Evolutionary conservation across 2,888 invertebrate genomes (phyloP), one percentile per base, ranked within the genome.

Genomic region (Eupeodes luniger): DNA sequence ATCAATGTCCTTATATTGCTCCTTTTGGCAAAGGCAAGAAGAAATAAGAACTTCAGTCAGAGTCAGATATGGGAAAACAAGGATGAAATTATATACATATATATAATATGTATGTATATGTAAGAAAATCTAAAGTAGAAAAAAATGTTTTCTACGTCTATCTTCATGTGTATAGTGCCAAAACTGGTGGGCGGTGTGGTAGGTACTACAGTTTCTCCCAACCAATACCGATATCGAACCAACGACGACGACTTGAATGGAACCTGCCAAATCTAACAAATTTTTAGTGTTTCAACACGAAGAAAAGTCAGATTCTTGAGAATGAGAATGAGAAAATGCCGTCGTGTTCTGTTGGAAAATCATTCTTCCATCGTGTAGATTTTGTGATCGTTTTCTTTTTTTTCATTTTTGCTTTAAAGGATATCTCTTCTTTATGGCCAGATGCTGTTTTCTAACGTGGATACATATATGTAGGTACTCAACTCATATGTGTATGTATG

Each of bases 241-340:
- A 27, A 40, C 40, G 36, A 7, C 1, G 9, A 40, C 4, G 9
- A 40, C 40, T 40, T 40, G 1, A 40, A 40, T n/a, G 27, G 16
- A 16, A 16, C 11, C 77, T 83, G 72, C 53, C 49, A 72, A 72
- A 61, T 69, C 55, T 66, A 51, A 64, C 85, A 81, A 81, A 81
- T 85, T 81, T 67, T 55, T 61, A 51, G 67, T 49, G 12, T 47
- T 77, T 55, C 40, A 55, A 61, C 70, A 70, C 66, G 67, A 11
- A 77, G n/a, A 61, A 72, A 72, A 67, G 77, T 81, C 77, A 81
- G 70, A 67, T 67, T 67, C 67, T 64, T 75, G 40, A 44, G 62
- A 44, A 16, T 44, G 47, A 2, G 27, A 34, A 5, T 19, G 40
- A 7, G 49, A 61, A 53, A 81, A 70, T 77, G 53, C 64, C 76